phyloP scores from a whole-genome alignment of 2,797 vertebrate species.

The Benthosema pterotum region DNA sequence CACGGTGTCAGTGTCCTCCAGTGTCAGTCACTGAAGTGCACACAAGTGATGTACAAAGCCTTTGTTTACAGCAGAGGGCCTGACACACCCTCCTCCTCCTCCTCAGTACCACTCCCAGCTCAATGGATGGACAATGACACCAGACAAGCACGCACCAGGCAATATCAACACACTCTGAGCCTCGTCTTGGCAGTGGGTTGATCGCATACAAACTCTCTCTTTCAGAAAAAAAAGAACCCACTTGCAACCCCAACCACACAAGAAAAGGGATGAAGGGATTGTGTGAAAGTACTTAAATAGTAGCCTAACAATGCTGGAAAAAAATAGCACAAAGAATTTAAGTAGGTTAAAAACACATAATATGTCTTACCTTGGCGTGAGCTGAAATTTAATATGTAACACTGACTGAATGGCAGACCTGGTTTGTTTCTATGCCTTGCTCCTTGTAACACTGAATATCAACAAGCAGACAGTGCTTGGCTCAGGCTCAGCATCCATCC shows the following conservation, averaged over 20 bases:
- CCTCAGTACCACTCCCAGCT: conserved; percentile 42
- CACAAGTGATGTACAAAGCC: conserved; percentile 43
- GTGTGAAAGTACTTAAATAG: conserved; percentile 10
- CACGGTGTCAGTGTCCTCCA: neutral
- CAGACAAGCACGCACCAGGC: conserved; percentile 60
- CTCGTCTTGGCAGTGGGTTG: conserved; percentile 32
- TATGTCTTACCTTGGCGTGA: conserved; percentile 62
- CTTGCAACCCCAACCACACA: conserved; percentile 2
- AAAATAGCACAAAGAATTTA: neutral
- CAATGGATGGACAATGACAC: conserved; percentile 55
- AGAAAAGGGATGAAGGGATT: conserved; percentile 33
- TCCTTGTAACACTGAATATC: conserved; percentile 55
- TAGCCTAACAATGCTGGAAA: neutral
- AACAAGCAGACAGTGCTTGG: conserved; percentile 65
- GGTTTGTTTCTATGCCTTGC: conserved; percentile 42
- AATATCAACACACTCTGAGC: conserved; percentile 62
- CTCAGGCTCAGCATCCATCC: conserved; percentile 64
- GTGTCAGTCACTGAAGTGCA: neutral
- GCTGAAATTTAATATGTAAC: conserved; percentile 19
- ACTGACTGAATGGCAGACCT: conserved; percentile 6
- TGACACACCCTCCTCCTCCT: conserved; percentile 70
- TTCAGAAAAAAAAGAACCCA: conserved; percentile 25
- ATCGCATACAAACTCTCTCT: conserved; percentile 41
- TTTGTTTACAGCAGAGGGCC: conserved; percentile 62
- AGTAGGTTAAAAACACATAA: neutral